Percentiles rank a stretch among this genome's conserved stretches.
phyloP scores from a whole-genome alignment of 2,113 vertebrate species.

The Brienomyrus longianalis region DNA sequence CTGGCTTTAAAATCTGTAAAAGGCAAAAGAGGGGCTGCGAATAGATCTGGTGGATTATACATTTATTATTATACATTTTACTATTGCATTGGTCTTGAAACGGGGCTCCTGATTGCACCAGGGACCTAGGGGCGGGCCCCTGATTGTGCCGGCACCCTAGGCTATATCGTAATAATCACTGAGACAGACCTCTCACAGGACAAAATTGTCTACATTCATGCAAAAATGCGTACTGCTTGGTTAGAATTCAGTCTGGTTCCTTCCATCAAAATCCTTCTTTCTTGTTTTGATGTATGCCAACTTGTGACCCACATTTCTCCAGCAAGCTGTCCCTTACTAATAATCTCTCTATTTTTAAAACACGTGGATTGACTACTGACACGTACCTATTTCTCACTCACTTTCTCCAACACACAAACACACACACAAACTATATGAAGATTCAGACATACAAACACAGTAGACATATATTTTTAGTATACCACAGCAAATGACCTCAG shows the following conservation, averaged over 20 bases:
- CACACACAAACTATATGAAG: not conserved
- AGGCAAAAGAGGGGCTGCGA: too few species aligned
- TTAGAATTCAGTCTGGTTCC: slow-evolving; percentile 24
- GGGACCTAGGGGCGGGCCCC: too few species aligned
- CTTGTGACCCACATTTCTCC: slow-evolving; percentile 48
- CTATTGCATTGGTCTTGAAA: too few species aligned
- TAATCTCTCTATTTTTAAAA: not conserved
- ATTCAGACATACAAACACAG: not conserved
- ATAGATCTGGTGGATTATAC: too few species aligned
- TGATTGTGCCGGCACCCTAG: too few species aligned
- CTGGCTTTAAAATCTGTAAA: too few species aligned
- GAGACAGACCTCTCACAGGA: not conserved
- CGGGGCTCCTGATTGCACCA: too few species aligned
- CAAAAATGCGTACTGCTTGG: slow-evolving; percentile 16
- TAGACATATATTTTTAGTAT: not conserved
- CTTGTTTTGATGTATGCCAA: slow-evolving; percentile 22
- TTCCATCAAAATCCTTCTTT: slow-evolving; percentile 11
- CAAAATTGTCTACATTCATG: not conserved
- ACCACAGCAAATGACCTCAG: not conserved
- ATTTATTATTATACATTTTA: too few species aligned
- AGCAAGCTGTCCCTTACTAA: not conserved
- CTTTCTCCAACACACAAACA: not conserved
- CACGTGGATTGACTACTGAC: slow-evolving; percentile 33
- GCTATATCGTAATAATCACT: not conserved
- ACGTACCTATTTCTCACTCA: slow-evolving; percentile 45